Evolutionary conservation across 2,888 invertebrate species (phyloP), one percentile per base, ranked within the genome.

Genomic region (Xestia sexstrigata): DNA sequence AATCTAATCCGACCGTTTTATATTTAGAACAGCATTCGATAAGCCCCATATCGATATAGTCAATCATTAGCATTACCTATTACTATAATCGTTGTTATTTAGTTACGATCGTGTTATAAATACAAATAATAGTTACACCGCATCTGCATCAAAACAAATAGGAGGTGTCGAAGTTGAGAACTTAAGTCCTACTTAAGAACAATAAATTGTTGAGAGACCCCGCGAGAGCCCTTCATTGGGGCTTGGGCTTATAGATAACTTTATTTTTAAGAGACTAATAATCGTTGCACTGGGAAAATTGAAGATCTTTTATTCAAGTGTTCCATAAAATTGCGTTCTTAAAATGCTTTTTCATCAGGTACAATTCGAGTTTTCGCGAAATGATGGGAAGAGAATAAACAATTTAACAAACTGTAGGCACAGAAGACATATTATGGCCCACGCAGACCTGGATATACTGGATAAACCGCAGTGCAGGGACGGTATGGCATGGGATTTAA

Each of bases 1-100:
- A 63, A 84, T 84, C 86, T 84, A 67, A 84, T 84, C 83, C 55
- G 42, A 73, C 72, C 45, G 47, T 7, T 45, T 17, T 35, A 67
- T 60, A 42, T 11, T 9, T 11, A 47, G 35, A 78, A 49, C 60
- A 72, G 72, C 74, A 70, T 49, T 70, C 63, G 86, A 86, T 79
- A 86, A 77, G 67, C 26, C 26, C 30, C 47, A 70, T 83, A 75
- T 70, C 79, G 45, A 60, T 66, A 42, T 42, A 17, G 63, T 39
- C n/a, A n/a, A n/a, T 8, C 8, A 42, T 42, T 69, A 47, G 30
- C 55, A 63, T 26, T 30, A 71, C n/a, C n/a, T 68, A 71, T 69
- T n/a, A 35, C 20, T 65, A 68, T 67, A 35, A 60, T 55, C 35
- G 26, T 70, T 72, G 30, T 79, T 80, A 68, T 73, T 35, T 39